Base-by-base conservation (phyloP, 2,888 invertebrate genomes). In the Tetrapedia diversipes region DNA sequence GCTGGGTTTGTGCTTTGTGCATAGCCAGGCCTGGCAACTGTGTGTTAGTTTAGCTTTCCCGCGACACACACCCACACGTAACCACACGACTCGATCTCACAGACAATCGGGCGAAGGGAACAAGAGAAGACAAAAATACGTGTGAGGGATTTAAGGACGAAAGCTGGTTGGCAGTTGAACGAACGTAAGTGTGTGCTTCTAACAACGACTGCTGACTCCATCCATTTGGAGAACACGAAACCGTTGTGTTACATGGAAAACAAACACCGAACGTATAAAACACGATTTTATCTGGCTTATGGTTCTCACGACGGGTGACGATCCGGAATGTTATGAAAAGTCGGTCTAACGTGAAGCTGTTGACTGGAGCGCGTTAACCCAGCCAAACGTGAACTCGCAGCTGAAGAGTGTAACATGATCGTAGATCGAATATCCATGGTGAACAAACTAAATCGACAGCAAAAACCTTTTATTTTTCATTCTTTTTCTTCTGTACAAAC, bases 171-270 rank as follows among this genome's bases (percentile, higher is more conserved):
- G n/a, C 53, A 22, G 43, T 27, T 22, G 37, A 49, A 59, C 57
- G 37, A 49, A 59, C 57, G 66, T 67, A 49, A 67, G 66, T 67
- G 66, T 67, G 66, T 14, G 7, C 11, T 27, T 27, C 7, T 49
- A 19, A 19, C 22, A 11, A 0, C 14, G 60, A 34, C 14, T 6
- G 32, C 22, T 14, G 32, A 32, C 0, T 16, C 11, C 11, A 14
- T 32, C 24, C 24, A 16, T 37, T 4, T 24, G 16, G 34, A 49
- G 16, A n/a, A 49, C 27, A 10, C 27, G n/a, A 27, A 27, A 51
- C 16, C 16, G 10, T 49, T 27, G 16, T 8, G 24, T 29, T 47
- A 11, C 19, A 45, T 24, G 16, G 0, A 37, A 19, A 19, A 47
- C 47, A 4, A 10, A 45, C 22, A 22, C 53, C 32, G 14, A 19